Evolutionary conservation across 2,797 vertebrate genomes (phyloP), one percentile per base, ranked within the genome.

Genomic region (Channa striata): DNA sequence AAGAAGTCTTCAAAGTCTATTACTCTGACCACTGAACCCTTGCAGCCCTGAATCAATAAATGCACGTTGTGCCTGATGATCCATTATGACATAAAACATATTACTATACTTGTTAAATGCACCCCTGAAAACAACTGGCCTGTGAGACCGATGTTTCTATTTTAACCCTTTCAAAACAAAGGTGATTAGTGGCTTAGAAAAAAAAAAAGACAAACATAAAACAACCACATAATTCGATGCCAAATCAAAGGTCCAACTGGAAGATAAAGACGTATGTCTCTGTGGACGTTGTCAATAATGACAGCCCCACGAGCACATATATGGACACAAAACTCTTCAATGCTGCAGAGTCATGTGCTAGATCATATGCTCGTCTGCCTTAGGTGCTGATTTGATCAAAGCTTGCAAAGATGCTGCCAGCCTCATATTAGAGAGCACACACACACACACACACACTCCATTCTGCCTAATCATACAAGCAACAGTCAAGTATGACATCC

Each of bases 311-410:
- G 30, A 17, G 67, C 16, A 47, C 13, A 48, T 5, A 49, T 37
- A 68, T 2, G 23, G 23, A 50, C 56, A 61, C 37, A 39, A 39
- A 39, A 13, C 37, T 39, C 37, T 47, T 78, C 54, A 81, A 78
- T 83, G 84, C 65, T 87, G 80, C 34, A 50, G 64, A 85, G 83
- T 91, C 90, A 90, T 51, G 52, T 60, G 80, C 76, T 84, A 68
- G 78, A 86, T 91, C 89, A 90, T 87, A 87, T 34, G 78, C 81
- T 81, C 43, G 47, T 37, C 30, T 81, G 89, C 88, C 84, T 87
- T 68, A 80, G 83, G 86, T 85, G 84, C 43, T 43, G 72, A 86
- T 85, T 83, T 85, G 25, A n/a, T 78, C 74, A 82, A 66, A 58
- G 78, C 62, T 44, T n/a, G n/a, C n/a, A 85, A 86, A 61, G 50